Evolutionary conservation across 2,797 vertebrate species (phyloP).

Genomic region (Oophaga sylvatica): DNA sequence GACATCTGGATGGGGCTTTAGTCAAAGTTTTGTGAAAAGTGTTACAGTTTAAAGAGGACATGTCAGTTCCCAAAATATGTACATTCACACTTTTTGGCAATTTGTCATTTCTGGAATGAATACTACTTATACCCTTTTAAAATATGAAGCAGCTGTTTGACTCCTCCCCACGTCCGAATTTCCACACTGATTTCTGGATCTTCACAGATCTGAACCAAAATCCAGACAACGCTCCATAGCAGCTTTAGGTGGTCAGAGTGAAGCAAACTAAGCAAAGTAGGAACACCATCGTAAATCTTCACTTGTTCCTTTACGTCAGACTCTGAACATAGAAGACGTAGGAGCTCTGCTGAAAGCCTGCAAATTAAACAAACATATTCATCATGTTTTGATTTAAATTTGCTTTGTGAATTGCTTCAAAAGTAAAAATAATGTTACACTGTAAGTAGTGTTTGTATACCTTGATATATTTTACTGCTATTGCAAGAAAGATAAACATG

Average conservation of each 20-base stretch:
- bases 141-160: slow-evolving; percentile 87
- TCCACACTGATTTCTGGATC: slow-evolving; percentile 82
- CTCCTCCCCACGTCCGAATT: slow-evolving; percentile 87
- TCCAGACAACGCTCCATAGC: slow-evolving; percentile 87
- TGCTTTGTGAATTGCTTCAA: neutral
- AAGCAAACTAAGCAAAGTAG: slow-evolving; percentile 86
- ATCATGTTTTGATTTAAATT: neutral
- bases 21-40: too few relatives aligned
- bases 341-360: slow-evolving; percentile 85
- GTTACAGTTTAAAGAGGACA: too few relatives aligned
- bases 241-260: slow-evolving; percentile 85
- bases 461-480: neutral
- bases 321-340: slow-evolving; percentile 84
- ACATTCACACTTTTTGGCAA: neutral
- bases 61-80: too few relatives aligned
- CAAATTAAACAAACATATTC: neutral
- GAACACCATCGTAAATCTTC: slow-evolving; percentile 83
- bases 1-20: too few relatives aligned
- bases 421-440: slow-evolving; percentile 9
- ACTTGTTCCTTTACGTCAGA: slow-evolving; percentile 81
- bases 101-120: neutral
- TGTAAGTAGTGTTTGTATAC: neutral
- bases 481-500: neutral
- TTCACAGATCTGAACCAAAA: slow-evolving; percentile 90
- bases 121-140: slow-evolving; percentile 76